phyloP scores from a whole-genome alignment of 2,888 invertebrate genomes.

The Nemotelus pantherinus region DNA sequence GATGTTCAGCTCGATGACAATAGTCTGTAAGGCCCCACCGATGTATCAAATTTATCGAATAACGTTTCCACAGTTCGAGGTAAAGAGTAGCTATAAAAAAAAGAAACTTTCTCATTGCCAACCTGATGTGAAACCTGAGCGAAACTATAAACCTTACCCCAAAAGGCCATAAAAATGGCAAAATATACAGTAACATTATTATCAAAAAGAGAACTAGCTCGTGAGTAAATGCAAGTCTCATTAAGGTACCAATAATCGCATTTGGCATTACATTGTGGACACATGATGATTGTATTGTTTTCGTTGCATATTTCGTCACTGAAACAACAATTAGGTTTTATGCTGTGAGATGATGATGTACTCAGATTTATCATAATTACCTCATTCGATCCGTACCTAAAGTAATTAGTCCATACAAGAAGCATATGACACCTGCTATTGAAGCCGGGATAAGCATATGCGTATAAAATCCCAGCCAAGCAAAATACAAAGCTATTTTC shows the following conservation, averaged over 20 bases:
- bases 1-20: conserved; percentile 78
- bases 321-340: conserved; percentile 43
- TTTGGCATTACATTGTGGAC: conserved; percentile 80
- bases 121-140: background rate
- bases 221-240: conserved; percentile 77
- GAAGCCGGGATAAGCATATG: conserved; percentile 82
- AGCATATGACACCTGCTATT: conserved; percentile 73
- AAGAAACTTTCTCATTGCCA: background rate
- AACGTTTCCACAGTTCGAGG: conserved; percentile 85
- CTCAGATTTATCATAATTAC: conserved; percentile 51
- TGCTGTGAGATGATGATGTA: conserved; percentile 7
- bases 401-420: conserved; percentile 70
- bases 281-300: conserved; percentile 73
- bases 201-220: conserved; percentile 82
- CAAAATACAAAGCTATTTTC: conserved; percentile 82
- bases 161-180: conserved; percentile 83
- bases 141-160: conserved; percentile 67
- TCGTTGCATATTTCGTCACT: conserved; percentile 71
- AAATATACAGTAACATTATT: conserved; percentile 82
- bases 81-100: conserved; percentile 71
- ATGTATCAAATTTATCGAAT: conserved; percentile 80
- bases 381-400: conserved; percentile 65
- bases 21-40: conserved; percentile 84
- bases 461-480: conserved; percentile 88
- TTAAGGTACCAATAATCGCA: conserved; percentile 80